Percentiles rank a stretch among this genome's conserved stretches.
Evolutionary conservation across 2,888 invertebrate genomes (phyloP).

Genomic region (Tiliacea citrago): DNA sequence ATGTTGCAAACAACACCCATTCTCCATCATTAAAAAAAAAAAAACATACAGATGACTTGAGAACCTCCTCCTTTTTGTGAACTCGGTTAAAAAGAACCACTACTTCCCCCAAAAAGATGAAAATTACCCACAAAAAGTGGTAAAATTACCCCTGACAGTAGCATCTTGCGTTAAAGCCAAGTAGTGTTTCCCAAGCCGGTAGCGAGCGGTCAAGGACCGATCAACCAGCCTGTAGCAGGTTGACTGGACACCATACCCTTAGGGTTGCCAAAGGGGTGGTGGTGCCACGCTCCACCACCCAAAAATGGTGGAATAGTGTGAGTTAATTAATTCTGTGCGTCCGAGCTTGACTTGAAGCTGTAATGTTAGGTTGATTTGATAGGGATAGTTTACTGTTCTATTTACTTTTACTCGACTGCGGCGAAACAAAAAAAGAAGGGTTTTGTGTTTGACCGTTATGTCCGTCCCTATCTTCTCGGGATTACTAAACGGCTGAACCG

Average conservation of each 20-base stretch:
- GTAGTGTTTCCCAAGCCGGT: constrained; percentile 62
- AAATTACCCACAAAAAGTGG: constrained; percentile 23
- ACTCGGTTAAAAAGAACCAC: background rate
- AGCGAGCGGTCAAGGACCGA: constrained; percentile 81
- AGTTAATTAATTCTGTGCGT: constrained; percentile 62
- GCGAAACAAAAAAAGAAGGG: too few relatives aligned
- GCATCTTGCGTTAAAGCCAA: constrained; percentile 40
- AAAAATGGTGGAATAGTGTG: constrained; percentile 48
- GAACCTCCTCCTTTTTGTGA: too few relatives aligned
- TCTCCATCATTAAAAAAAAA: background rate
- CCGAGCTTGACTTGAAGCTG: constrained; percentile 48
- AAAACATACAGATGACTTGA: too few relatives aligned
- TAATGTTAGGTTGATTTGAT: background rate
- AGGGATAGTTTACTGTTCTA: background rate
- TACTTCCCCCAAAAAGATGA: background rate
- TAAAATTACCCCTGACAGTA: constrained; percentile 34
- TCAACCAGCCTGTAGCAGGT: constrained; percentile 76
- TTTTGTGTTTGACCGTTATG: too few relatives aligned
- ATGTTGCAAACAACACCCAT: too few relatives aligned
- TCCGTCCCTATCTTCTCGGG: too few relatives aligned
- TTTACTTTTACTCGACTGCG: too few relatives aligned
- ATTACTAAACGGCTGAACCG: too few relatives aligned
- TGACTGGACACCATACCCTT: constrained; percentile 76
- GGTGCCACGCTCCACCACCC: constrained; percentile 68
- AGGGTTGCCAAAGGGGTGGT: constrained; percentile 78